Conservation (phyloP, 64 coral and sea anemone genomes). For the Actinia tenebrosa region DNA sequence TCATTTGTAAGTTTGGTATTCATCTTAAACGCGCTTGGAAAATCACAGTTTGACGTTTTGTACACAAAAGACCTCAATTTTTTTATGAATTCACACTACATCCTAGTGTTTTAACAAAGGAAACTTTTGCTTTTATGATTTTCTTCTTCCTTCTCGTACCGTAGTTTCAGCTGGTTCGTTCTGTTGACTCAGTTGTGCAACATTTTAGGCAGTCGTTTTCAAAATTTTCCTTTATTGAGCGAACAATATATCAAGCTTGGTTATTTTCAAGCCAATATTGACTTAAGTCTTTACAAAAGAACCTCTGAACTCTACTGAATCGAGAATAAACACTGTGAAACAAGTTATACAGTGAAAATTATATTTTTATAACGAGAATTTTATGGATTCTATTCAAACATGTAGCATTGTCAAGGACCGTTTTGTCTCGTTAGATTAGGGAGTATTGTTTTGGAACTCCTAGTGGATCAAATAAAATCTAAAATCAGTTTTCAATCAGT, state of each 20-base stretch:
- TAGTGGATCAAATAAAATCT: neutral
- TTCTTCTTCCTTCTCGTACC: neutral
- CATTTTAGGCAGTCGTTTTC: neutral
- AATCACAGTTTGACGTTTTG: neutral
- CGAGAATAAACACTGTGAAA: neutral
- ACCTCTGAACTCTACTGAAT: neutral
- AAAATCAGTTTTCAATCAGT: neutral
- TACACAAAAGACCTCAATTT: neutral
- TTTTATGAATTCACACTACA: neutral
- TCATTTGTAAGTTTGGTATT: neutral
- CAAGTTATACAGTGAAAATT: neutral
- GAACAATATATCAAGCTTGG: neutral
- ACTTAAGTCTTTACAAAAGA: neutral
- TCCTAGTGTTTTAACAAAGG: neutral
- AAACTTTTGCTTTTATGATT: neutral
- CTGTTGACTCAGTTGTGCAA: slow-evolving; percentile 3
- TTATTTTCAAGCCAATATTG: neutral
- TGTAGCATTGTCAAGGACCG: slow-evolving; percentile 3
- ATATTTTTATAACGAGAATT: neutral
- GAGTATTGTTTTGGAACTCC: neutral
- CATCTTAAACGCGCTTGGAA: neutral
- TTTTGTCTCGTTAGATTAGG: neutral
- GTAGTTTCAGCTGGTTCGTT: neutral
- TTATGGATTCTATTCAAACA: slow-evolving; percentile 5
- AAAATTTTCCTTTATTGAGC: neutral